Evolutionary conservation across 1,140 invertebrate genomes (phyloP).

Genomic region (Akabosia matsudoensis): DNA sequence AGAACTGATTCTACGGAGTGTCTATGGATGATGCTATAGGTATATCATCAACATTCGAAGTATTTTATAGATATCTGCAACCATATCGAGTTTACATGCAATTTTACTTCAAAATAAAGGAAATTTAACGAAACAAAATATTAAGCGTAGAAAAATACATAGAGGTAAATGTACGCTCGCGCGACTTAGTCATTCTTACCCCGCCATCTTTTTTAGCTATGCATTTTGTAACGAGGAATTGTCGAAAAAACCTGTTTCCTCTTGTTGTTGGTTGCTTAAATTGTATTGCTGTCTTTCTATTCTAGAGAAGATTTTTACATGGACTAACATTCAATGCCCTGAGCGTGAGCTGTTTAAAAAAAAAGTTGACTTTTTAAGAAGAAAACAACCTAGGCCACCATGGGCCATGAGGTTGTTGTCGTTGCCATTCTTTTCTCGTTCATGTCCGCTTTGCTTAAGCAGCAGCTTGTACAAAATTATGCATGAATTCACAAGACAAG

Average conservation of each 20-base stretch:
- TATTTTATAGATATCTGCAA: too few relatives aligned
- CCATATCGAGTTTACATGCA: too few relatives aligned
- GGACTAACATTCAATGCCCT: neutral
- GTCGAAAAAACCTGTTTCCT: slow-evolving; percentile 9
- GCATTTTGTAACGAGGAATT: neutral
- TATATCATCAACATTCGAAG: too few relatives aligned
- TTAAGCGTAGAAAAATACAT: too few relatives aligned
- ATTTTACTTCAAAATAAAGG: too few relatives aligned
- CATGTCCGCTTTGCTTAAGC: neutral
- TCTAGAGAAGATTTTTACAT: neutral
- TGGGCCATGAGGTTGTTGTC: slow-evolving; percentile 1
- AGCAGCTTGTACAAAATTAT: too few relatives aligned
- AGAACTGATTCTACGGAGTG: too few relatives aligned
- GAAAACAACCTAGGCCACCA: neutral
- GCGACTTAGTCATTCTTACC: neutral
- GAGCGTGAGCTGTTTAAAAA: too few relatives aligned
- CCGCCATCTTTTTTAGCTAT: neutral
- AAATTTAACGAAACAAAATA: too few relatives aligned
- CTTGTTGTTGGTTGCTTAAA: neutral
- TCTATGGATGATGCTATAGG: too few relatives aligned
- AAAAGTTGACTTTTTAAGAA: neutral
- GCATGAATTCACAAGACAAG: too few relatives aligned
- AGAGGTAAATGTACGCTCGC: too few relatives aligned
- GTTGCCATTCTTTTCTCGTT: neutral
- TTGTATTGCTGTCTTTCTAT: neutral